These are phyloP conservation scores for Mechanitis mazaeus DNA, from an alignment of 2,888 invertebrate genomes.

Conservation along the genomic window DNA sequence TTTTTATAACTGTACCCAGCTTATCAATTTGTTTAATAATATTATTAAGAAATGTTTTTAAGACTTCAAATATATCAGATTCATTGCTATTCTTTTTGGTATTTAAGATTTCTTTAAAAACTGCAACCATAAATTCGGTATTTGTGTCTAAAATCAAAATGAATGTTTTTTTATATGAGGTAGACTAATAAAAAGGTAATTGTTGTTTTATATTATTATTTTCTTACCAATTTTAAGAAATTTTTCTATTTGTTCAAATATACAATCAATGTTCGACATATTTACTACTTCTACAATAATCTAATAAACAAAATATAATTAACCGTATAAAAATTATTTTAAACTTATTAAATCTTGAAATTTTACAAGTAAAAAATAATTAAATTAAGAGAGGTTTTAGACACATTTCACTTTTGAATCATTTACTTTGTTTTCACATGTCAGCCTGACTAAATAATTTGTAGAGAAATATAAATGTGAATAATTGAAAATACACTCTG, in stretches of 20 bases:
- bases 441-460: too few relatives aligned
- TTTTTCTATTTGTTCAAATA: conserved; percentile 45
- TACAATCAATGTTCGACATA: conserved; percentile 34
- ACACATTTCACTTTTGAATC: too few relatives aligned
- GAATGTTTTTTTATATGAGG: conserved; percentile 3
- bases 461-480: too few relatives aligned
- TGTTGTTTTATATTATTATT: neutral
- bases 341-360: too few relatives aligned
- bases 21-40: conserved; percentile 63
- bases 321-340: too few relatives aligned
- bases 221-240: conserved; percentile 44
- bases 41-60: conserved; percentile 62
- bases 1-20: conserved; percentile 45
- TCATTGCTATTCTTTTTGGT: conserved; percentile 12
- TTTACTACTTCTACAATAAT: conserved; percentile 8
- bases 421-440: too few relatives aligned
- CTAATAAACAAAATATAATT: too few relatives aligned
- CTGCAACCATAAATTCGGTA: conserved; percentile 38
- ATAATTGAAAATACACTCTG: too few relatives aligned
- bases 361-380: too few relatives aligned
- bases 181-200: conserved; percentile 8
- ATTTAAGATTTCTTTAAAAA: conserved; percentile 24
- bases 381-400: too few relatives aligned
- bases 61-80: conserved; percentile 31
- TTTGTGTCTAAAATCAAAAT: conserved; percentile 48